Evolutionary conservation across 2,888 invertebrate species (phyloP), one percentile per base, ranked within the genome.

Genomic region (Eurytoma adleriae): DNA sequence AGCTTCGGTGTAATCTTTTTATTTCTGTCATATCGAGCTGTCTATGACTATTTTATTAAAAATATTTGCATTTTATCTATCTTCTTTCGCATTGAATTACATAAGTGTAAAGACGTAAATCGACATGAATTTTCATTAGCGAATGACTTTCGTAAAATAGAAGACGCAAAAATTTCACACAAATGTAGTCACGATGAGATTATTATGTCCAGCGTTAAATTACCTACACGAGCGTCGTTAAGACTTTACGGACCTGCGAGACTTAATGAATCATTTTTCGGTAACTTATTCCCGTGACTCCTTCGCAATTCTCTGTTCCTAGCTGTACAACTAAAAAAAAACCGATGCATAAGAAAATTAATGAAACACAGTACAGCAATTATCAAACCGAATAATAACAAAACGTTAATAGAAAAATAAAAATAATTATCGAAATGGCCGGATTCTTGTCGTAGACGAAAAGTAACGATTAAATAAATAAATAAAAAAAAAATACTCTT

Each of bases 401-500:
- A 73, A 78, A 83, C 70, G 64, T 77, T 79, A 62, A 40, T 40
- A 40, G 40, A 40, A 79, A 72, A 73, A 30, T 76, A 72, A 76
- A 50, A 76, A 67, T 67, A 68, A 73, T 68, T 52, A 73, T 40
- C 16, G 69, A 77, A 81, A 66, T 78, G 77, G 74, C 81, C 78
- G 75, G 64, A 78, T 68, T 81, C 81, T 78, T 78, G 81, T 82
- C 76, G 64, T 79, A 79, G 76, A 79, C 27, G 50, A 76, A 82
- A 78, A 74, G 61, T 54, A 70, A 77, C 30, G 56, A 74, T 68
- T 67, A 67, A 72, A 61, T n/a, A 40, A 40, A 24, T 24, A 24
- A 40, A 40, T 2, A 30, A 50, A 18, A 48, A 71, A 77, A 72
- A 77, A 79, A 77, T 77, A 82, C 79, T 84, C 83, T 85, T 83